These are phyloP conservation scores for Anguilla japonica DNA, from an alignment of 2,113 vertebrate species.

Conservation along the genomic window DNA sequence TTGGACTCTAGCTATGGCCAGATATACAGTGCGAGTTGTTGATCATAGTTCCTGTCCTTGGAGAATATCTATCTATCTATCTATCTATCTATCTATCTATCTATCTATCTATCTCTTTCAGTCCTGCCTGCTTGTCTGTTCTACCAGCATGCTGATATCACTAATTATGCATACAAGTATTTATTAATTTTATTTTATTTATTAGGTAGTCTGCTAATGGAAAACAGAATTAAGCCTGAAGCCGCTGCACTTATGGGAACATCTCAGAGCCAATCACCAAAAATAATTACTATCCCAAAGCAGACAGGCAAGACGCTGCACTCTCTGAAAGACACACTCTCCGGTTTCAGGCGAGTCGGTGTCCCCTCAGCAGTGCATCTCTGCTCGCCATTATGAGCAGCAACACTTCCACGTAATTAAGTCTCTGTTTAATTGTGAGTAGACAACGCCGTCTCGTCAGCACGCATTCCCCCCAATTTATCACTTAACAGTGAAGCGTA, in stretches of 20 bases:
- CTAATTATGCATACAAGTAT: neutral
- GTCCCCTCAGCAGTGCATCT: neutral
- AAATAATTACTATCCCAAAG: slow-evolving; percentile 76
- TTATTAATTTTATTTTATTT: neutral
- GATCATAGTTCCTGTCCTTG: neutral
- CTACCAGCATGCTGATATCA: neutral
- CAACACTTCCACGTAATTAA: neutral
- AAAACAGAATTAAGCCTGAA: slow-evolving; percentile 72
- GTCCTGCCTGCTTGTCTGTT: neutral
- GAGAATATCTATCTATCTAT: neutral
- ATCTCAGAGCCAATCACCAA: slow-evolving; percentile 73
- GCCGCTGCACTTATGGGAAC: slow-evolving; percentile 74
- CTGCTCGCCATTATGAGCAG: neutral
- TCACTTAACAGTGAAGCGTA: neutral
- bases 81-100: no score
- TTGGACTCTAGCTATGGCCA: neutral
- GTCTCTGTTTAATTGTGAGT: slow-evolving; percentile 1
- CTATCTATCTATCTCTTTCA: neutral
- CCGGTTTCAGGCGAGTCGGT: neutral
- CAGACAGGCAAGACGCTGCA: slow-evolving; percentile 55
- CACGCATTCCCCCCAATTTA: neutral
- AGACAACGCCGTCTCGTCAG: neutral
- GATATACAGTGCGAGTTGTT: neutral
- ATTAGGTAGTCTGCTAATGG: slow-evolving; percentile 77
- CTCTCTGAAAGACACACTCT: neutral